Evolutionary conservation across 2,797 vertebrate genomes (phyloP).

Genomic region (Sitta carolinensis): DNA sequence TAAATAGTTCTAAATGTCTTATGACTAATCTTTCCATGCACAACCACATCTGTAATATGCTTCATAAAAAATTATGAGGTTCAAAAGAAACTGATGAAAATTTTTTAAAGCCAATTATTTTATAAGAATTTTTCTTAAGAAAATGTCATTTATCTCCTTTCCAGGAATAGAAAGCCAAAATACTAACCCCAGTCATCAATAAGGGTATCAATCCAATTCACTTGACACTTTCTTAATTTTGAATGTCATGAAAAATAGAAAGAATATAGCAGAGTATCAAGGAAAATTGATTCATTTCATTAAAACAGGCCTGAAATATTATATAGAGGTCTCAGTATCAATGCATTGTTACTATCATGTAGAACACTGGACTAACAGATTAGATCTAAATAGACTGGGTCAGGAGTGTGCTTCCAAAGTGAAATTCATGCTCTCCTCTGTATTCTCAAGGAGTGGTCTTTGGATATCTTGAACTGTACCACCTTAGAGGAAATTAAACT

Average conservation of each 20-base stretch:
- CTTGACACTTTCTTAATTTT: background rate
- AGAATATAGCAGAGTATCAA: background rate
- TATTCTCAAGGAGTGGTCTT: background rate
- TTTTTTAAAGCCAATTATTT: background rate
- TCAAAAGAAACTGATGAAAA: background rate
- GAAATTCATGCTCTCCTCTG: background rate
- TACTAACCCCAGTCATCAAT: background rate
- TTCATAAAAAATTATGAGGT: background rate
- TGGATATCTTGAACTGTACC: background rate
- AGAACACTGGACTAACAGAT: background rate
- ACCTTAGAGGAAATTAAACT: background rate
- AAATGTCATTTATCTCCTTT: background rate
- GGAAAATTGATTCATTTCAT: background rate
- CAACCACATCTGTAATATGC: background rate
- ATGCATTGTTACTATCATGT: background rate
- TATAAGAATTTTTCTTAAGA: background rate
- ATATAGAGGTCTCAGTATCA: background rate
- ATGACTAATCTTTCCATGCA: background rate
- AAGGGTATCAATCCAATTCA: background rate
- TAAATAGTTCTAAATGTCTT: background rate
- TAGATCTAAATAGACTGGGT: background rate
- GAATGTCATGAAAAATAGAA: background rate
- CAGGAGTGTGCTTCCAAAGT: background rate
- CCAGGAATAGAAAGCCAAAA: background rate
- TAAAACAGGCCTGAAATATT: background rate